Conservation (phyloP, 2,797 vertebrate genomes). For the Anabas testudineus region DNA sequence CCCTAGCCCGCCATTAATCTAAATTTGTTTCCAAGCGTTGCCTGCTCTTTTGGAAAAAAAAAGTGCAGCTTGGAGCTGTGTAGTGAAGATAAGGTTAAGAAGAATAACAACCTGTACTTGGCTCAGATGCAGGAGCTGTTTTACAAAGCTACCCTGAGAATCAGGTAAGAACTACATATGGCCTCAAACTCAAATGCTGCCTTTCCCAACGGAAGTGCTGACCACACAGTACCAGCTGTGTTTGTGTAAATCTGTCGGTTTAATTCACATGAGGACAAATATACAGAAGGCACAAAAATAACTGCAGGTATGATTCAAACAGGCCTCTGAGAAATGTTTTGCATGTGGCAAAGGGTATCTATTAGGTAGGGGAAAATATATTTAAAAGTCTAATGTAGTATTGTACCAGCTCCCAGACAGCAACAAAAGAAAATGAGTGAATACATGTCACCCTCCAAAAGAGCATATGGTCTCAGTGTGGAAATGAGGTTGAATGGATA, state of each 20-base stretch:
- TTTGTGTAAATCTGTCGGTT: slow-evolving; percentile 11
- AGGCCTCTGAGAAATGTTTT: slow-evolving; percentile 21
- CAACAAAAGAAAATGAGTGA: no score
- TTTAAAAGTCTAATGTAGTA: slow-evolving; percentile 15
- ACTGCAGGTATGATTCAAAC: slow-evolving; percentile 38
- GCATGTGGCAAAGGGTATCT: slow-evolving; percentile 21
- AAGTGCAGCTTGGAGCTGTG: slow-evolving; percentile 54
- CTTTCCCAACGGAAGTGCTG: slow-evolving; percentile 28
- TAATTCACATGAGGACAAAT: slow-evolving; percentile 32
- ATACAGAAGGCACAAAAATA: slow-evolving; percentile 8
- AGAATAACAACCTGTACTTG: slow-evolving; percentile 36
- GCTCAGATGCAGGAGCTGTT: slow-evolving; percentile 21
- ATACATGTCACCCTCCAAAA: slow-evolving; percentile 18
- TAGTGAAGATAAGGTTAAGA: slow-evolving; percentile 56
- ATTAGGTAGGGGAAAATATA: slow-evolving; percentile 25
- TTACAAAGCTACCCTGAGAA: slow-evolving; percentile 22
- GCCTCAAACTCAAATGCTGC: slow-evolving; percentile 32
- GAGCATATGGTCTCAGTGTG: slow-evolving; percentile 12
- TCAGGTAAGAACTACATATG: slow-evolving; percentile 25
- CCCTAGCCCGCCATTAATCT: slow-evolving; percentile 33
- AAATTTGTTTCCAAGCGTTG: slow-evolving; percentile 46
- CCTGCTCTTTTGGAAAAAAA: slow-evolving; percentile 37
- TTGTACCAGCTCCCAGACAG: slow-evolving; percentile 4
- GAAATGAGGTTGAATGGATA: slow-evolving; percentile 25
- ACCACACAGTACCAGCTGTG: slow-evolving; percentile 4